Base-by-base conservation (phyloP, 2,797 vertebrate genomes). In the Bryconaethiops microstoma region DNA sequence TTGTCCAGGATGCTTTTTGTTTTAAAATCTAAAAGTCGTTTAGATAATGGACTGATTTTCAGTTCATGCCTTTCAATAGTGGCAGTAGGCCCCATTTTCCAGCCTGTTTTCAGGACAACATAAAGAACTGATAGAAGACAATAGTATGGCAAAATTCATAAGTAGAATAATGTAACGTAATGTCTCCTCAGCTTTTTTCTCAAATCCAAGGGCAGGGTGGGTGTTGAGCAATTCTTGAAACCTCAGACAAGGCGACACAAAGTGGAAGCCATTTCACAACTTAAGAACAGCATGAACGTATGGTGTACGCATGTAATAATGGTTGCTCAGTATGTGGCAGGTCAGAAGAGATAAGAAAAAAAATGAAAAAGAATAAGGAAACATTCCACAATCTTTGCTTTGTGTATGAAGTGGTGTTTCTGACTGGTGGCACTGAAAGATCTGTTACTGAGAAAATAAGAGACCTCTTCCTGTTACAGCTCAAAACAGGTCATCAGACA, bases 231-330 rank as follows among this genome's bases (percentile, higher is more conserved):
- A 16, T 4, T 19, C 1, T 54, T 19, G 52, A 54, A 16, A 17
- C 52, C 16, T 4, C 16, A 6, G 5, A 19, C 16, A 35, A 0
- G 12, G 25, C 16, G 12, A 42, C 25, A 12, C 0, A 63, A 13
- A 63, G 59, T 17, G 25, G 60, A 63, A 63, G 6, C 4, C 17
- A 39, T 69, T 69, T 77, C 52, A 48, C 19, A 77, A 68, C n/a
- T 68, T 7, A 17, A 17, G 35, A 23, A 67, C 5, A 23, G 8
- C 14, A 16, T 13, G 8, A 35, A 25, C n/a, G 21, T 69, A 5
- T 60, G 2, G 12, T 21, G 25, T 45, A n/a, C 21, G 9, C 50
- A 29, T 0, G 8, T 4, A 12, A 42, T 12, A 19, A 10, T 21
- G 4, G 5, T 17, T 17, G 48, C 2, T 39, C 23, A 75, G 23